Evolutionary conservation across 2,888 invertebrate genomes (phyloP), one percentile per base, ranked within the genome.

Genomic region (Arrhopalites spinosus): DNA sequence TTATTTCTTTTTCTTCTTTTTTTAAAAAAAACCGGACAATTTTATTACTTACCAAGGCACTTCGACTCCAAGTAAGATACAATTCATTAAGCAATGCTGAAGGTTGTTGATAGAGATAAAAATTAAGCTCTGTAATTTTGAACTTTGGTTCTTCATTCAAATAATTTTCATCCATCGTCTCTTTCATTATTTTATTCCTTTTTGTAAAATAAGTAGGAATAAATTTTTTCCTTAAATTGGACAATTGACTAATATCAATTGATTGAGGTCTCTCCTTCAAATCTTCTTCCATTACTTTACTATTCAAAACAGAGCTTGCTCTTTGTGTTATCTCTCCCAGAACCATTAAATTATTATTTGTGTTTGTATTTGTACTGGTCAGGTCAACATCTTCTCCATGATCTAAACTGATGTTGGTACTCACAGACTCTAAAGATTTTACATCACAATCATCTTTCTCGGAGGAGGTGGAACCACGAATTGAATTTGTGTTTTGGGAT

Each of bases 51-150:
- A 82, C 83, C 80, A 83, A 59, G 63, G 76, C 73, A 36, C 77
- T 79, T n/a, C 81, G 77, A 76, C 79, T 81, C 83, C 83, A 83
- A 17, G 78, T 73, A 20, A 83, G 79, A 50, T 78, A 82, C 13
- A 82, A 68, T 75, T 83, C 83, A 72, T 81, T 82, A 36, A 83
- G 76, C 53, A 83, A 77, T 3, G 74, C 71, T 2, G 83, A 83
- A 17, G 80, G 79, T 7, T 79, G 77, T 64, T 80, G 77, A 53
- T 83, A 83, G 75, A 83, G 76, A 73, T 83, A 82, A 13, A 83
- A 63, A 63, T 82, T 77, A 30, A 83, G 69, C 45, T 75, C 76
- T 15, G 70, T 74, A 43, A 64, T 56, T 64, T 27, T 74, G 47
- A 59, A 59, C 20, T 45, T 66, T n/a, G 72, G 45, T 43, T 53